Conservation (phyloP, 2,113 vertebrate species). For the Heterotilapia buettikoferi region DNA sequence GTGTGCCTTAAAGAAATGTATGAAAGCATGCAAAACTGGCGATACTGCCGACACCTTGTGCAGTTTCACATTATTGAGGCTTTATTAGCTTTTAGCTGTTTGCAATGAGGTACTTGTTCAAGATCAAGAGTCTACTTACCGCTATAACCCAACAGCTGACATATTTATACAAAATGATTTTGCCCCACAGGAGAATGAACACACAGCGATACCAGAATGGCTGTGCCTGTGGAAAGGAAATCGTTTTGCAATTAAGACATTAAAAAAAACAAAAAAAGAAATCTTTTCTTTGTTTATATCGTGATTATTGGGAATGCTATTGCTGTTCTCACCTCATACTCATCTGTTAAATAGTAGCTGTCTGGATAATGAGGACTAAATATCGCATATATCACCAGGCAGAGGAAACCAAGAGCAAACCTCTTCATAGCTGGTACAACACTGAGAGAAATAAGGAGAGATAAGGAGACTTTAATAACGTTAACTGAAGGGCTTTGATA, state of each 20-base stretch:
- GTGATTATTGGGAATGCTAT: background rate
- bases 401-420: constrained; percentile 83
- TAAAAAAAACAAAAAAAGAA: background rate
- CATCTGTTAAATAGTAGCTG: constrained; percentile 83
- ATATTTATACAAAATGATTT: constrained; percentile 92
- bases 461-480: background rate
- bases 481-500: background rate
- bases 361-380: constrained; percentile 80
- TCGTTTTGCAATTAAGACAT: background rate
- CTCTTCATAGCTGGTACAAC: constrained; percentile 82
- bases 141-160: constrained; percentile 97
- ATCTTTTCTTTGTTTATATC: background rate
- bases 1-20: background rate
- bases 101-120: background rate
- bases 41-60: too few species aligned
- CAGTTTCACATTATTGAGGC: background rate
- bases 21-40: background rate
- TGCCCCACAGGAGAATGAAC: constrained; percentile 91
- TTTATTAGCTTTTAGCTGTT: background rate
- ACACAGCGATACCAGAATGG: constrained; percentile 92
- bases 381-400: constrained; percentile 80
- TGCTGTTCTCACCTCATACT: constrained; percentile 80
- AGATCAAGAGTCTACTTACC: constrained; percentile 72
- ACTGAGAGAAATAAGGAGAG: constrained; percentile 60
- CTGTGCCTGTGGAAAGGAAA: constrained; percentile 71